phyloP scores from a whole-genome alignment of 2,888 invertebrate genomes.

The Oscheius sp. region DNA sequence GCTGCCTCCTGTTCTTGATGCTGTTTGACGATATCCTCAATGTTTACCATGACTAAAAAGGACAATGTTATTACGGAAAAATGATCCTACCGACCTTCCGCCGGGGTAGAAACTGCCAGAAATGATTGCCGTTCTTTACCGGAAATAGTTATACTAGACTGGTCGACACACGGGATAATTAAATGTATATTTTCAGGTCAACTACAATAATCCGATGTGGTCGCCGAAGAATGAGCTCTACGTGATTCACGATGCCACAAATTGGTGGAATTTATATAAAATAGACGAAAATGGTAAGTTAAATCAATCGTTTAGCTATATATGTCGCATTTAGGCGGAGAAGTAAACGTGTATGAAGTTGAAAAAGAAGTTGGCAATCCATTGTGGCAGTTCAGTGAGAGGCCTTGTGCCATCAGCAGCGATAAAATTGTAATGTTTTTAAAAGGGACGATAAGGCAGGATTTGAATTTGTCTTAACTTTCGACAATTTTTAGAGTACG shows the following conservation, averaged over 20 bases:
- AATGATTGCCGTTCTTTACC: background rate
- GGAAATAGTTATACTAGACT: background rate
- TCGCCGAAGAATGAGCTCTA: conserved; percentile 71
- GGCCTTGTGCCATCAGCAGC: conserved; percentile 40
- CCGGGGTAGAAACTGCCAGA: background rate
- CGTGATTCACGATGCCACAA: conserved; percentile 73
- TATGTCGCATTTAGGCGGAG: conserved; percentile 12
- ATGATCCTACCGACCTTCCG: background rate
- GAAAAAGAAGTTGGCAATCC: conserved; percentile 57
- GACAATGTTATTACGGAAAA: background rate
- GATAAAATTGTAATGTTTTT: background rate
- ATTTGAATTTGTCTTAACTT: too few species aligned
- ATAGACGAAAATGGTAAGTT: conserved; percentile 52
- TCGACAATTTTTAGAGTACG: too few species aligned
- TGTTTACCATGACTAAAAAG: conserved; percentile 14
- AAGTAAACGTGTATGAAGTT: conserved; percentile 48
- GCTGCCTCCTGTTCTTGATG: background rate
- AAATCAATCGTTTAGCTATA: background rate
- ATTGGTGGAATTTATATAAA: conserved; percentile 75
- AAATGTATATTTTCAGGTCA: conserved; percentile 45
- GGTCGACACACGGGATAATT: background rate
- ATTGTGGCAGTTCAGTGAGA: conserved; percentile 57
- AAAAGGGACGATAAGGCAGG: too few species aligned
- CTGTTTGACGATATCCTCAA: conserved; percentile 12
- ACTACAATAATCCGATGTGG: conserved; percentile 74